Conservation (phyloP, 1,140 invertebrate genomes). For the Ooceraea biroi region DNA sequence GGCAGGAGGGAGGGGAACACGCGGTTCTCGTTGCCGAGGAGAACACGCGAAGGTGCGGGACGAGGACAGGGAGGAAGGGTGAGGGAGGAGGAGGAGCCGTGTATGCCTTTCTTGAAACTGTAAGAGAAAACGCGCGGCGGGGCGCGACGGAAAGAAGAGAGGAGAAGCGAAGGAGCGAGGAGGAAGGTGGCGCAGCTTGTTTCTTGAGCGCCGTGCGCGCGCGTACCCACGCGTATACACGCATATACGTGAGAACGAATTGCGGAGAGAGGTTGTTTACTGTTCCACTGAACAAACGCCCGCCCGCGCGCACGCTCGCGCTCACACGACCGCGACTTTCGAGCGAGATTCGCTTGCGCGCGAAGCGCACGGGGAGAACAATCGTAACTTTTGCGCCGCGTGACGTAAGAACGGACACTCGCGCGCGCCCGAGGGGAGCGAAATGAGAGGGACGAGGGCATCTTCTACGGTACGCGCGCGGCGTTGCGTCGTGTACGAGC, state of each 20-base stretch:
- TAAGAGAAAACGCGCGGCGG: slow-evolving; percentile 53
- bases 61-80: slow-evolving; percentile 56
- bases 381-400: slow-evolving; percentile 15
- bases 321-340: slow-evolving; percentile 33
- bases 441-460: neutral
- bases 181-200: neutral
- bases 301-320: slow-evolving; percentile 11
- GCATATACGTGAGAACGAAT: slow-evolving; percentile 61
- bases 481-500: neutral
- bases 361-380: slow-evolving; percentile 10
- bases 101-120: slow-evolving; percentile 65
- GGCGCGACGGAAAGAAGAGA: neutral
- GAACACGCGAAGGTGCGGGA: slow-evolving; percentile 47
- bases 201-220: neutral
- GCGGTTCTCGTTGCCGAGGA: slow-evolving; percentile 60
- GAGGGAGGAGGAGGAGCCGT: slow-evolving; percentile 53
- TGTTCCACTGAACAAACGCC: slow-evolving; percentile 67
- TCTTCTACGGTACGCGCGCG: neutral
- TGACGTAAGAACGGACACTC: slow-evolving; percentile 48
- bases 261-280: slow-evolving; percentile 69
- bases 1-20: neutral
- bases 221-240: slow-evolving; percentile 5
- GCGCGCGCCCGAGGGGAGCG: neutral
- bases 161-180: neutral
- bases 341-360: slow-evolving; percentile 35